Conservation (phyloP, 30 jellyfish, hydroid and myxozoan genomes). For the Nemopilema nomurai region DNA sequence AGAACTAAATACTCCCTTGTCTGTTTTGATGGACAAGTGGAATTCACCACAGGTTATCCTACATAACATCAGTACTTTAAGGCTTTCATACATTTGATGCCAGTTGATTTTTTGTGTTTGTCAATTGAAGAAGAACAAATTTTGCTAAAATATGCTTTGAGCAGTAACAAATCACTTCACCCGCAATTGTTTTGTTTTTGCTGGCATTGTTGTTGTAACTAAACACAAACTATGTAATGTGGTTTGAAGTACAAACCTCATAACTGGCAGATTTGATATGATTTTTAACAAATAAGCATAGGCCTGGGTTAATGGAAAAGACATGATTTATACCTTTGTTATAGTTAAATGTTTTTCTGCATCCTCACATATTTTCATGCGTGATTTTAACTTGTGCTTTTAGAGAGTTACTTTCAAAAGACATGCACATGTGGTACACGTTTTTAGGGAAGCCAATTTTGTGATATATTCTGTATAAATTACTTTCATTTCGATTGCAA, state of each 20-base stretch:
- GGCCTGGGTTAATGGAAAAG: background rate
- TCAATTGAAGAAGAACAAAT: background rate
- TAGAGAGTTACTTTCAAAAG: background rate
- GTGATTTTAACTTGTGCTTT: background rate
- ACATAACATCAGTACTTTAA: no score
- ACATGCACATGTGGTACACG: background rate
- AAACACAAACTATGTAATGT: background rate
- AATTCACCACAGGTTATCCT: no score
- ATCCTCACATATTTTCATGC: background rate
- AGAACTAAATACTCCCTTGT: no score
- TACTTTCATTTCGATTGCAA: background rate
- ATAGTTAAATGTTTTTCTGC: background rate
- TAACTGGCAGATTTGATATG: background rate
- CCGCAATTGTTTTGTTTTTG: background rate
- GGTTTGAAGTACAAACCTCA: background rate
- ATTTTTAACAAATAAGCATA: background rate
- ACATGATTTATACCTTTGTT: background rate
- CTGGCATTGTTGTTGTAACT: background rate
- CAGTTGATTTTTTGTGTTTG: no score
- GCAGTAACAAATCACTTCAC: background rate
- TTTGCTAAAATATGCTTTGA: background rate
- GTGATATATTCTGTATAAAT: background rate
- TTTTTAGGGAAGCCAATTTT: background rate
- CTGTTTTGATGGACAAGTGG: no score
- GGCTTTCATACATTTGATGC: no score